phyloP scores from a whole-genome alignment of 2,113 vertebrate species.

The Myiagra hebetior region DNA sequence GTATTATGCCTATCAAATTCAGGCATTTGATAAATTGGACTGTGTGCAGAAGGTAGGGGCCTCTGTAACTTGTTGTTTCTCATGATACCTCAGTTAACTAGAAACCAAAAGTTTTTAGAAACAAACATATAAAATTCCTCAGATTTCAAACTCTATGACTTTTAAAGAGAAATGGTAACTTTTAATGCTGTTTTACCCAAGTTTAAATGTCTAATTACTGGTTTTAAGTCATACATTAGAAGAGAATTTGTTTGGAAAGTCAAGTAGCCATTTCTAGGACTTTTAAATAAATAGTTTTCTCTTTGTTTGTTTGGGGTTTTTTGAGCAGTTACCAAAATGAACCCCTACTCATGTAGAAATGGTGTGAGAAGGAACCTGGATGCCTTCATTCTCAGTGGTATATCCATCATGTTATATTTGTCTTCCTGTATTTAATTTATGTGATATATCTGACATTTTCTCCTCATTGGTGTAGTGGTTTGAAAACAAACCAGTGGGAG shows the following conservation, averaged over 20 bases:
- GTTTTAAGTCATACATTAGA: neutral
- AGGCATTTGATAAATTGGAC: neutral
- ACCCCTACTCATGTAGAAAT: neutral
- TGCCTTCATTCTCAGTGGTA: constrained; percentile 36
- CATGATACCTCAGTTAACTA: neutral
- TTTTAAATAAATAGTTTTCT: neutral
- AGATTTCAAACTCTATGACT: neutral
- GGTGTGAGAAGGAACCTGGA: neutral
- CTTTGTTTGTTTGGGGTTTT: neutral
- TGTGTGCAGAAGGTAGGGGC: neutral
- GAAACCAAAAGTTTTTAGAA: neutral
- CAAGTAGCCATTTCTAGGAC: neutral
- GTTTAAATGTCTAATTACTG: neutral
- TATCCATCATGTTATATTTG: constrained; percentile 15
- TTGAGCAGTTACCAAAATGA: neutral
- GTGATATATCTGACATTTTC: neutral
- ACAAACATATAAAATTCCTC: neutral
- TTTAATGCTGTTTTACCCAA: neutral
- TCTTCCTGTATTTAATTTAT: neutral
- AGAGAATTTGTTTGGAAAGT: neutral
- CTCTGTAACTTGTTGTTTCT: neutral
- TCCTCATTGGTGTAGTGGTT: neutral
- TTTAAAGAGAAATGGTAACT: neutral
- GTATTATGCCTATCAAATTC: neutral
- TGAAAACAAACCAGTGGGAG: too few species aligned